Evolutionary conservation across 1,140 invertebrate genomes (phyloP), one percentile per base, ranked within the genome.

Genomic region (Asbolus verrucosus): DNA sequence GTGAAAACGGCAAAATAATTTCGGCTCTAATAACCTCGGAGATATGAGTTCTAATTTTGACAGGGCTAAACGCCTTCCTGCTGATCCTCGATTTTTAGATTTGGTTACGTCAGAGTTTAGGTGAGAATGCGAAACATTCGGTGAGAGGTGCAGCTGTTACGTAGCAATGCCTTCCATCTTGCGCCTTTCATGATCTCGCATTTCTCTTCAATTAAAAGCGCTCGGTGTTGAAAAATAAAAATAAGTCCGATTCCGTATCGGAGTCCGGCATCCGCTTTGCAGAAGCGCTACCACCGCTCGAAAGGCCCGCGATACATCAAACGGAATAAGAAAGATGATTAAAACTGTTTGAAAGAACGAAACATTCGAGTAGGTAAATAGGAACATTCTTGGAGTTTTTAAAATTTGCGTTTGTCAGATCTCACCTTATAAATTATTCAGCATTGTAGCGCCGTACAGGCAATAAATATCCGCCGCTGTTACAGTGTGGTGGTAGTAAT

Each of bases 341-440:
- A 76, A 77, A 76, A 50, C 50, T 38, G 71, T 73, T 75, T 71
- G 70, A 74, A 69, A 63, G 71, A 46, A 54, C 46, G 68, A 77
- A 76, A 75, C 72, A 67, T 70, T 72, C 75, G 69, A 73, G 71
- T 75, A 73, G 76, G 75, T 77, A 75, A 78, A 79, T 77, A 77
- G 75, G 73, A 73, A 77, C 77, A 79, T 79, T 79, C 78, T 69
- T 43, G 27, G 70, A 74, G 77, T 77, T 79, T 79, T 77, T 80
- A 75, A 80, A 80, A 80, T 79, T 80, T 78, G 77, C 74, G 76
- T 77, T 77, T 80, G 77, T 79, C 77, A 79, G 78, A 77, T 80
- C 76, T 79, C 78, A 80, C 77, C 78, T 80, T 77, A 79, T 80
- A 80, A 80, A 80, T 79, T 76, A 80, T 79, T 78, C 74, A 72